Base-by-base conservation (phyloP, 53 echinoderm and acorn worm genomes). In the Arbacia lixula region DNA sequence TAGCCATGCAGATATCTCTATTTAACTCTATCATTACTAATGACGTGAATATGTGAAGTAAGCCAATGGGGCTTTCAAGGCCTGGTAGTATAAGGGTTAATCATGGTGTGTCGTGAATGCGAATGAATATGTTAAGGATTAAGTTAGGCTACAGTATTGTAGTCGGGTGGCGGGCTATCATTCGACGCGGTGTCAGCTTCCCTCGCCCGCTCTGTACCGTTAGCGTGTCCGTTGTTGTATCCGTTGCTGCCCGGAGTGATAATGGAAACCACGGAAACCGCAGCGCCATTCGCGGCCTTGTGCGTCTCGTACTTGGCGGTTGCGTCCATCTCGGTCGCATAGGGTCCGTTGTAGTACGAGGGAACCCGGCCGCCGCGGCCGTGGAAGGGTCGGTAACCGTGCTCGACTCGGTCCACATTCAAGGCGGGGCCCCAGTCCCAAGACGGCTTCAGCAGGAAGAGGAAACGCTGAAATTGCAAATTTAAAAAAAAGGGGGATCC, bases 401-500 rank as follows among this genome's bases (percentile, higher is more conserved):
- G 91, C 4, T 17, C 58, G 39, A 90, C 69, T 12, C 98, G 93
- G 79, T 98, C 82, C 11, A 80, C 85, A 46, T 94, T 90, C 8
- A 86, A 42, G 5, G 94, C 92, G 3, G 98, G 98, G 26, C 98
- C 98, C 98, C 98, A 98, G 26, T 88, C 90, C 62, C 71, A 66
- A 1, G 94, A 34, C 5, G 98, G 94, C 29, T 68, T 86, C 9
- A 87, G 29, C 17, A 89, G 66, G 55, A 62, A 78, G 20, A 42
- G 37, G 38, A 98, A 10, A 53, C 94, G 86, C 98, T 98, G 87
- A 26, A 17, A 46, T 46, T 46, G 49, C 49, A 46, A 46, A 14
- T 46, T 8, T 10, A 46, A 46, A 46, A 10, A 10, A 46, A 46
- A 46, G 8, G 14, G 14, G 49, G 49, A 46, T 46, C 49, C 14